Evolutionary conservation across 2,888 invertebrate genomes (phyloP), one percentile per base, ranked within the genome.

Genomic region (Syritta pipiens): DNA sequence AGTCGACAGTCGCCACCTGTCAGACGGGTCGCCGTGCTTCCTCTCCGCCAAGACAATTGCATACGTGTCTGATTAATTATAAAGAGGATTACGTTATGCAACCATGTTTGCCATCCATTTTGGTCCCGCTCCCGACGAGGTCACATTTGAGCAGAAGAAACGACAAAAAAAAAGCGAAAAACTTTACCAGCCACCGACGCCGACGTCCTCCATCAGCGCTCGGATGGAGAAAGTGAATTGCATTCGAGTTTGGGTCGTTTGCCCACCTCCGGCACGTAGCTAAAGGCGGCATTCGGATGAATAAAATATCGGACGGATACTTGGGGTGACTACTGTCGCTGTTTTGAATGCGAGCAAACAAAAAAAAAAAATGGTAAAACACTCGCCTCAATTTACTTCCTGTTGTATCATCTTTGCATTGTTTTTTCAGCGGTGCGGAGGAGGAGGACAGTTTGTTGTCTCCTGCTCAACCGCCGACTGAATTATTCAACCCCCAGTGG

Each of bases 41-140:
- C 42, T 24, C 42, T 40, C 44, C 53, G 32, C 49, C 19, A 74
- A 79, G 53, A 81, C 82, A 83, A 84, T 83, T 83, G 84, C 85
- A 86, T 86, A 87, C 88, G 88, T 88, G 88, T 84, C 83, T 84
- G 83, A 84, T 85, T 85, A 87, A 84, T 84, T 86, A 86, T 84
- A 82, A 84, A 87, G 86, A 84, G 87, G 88, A 87, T 88, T 87
- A 86, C 81, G 83, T 79, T 60, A 79, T 79, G 79, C 75, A 81
- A 81, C 75, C 68, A 57, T 81, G 68, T 68, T 81, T 81, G 81
- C 75, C 81, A 75, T 74, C 69, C 81, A 75, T 81, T 75, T 75
- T 51, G 68, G 75, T 75, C 49, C 77, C 14, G 49, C 35, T 53
- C 44, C 57, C 74, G 62, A 57, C 49, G 67, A 79, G 79, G 79